Evolutionary conservation across 2,113 vertebrate genomes (phyloP).

Genomic region (Carassius gibelio): DNA sequence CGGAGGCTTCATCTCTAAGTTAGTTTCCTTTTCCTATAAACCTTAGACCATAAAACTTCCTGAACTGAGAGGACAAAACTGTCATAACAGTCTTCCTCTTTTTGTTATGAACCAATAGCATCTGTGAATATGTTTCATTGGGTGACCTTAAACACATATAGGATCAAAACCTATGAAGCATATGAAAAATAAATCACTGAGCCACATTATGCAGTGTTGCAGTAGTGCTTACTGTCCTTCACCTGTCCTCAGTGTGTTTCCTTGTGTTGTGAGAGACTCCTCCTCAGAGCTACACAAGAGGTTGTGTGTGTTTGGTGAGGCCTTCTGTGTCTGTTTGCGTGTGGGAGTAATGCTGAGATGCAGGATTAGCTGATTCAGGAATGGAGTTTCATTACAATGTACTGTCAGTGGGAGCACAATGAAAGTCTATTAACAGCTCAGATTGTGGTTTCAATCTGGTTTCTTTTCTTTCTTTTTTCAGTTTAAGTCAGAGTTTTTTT

Average conservation of each 20-base stretch:
- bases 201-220: background rate
- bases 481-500: background rate
- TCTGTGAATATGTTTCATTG: background rate
- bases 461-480: background rate
- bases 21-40: slow-evolving; percentile 57
- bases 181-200: background rate
- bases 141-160: background rate
- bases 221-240: background rate
- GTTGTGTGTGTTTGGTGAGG: background rate
- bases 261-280: background rate
- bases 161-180: too few relatives aligned
- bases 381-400: background rate
- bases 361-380: slow-evolving; percentile 4
- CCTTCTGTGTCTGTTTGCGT: slow-evolving; percentile 7
- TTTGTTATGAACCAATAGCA: background rate
- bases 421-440: background rate
- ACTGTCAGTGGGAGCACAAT: background rate
- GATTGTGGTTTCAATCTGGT: background rate
- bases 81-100: background rate
- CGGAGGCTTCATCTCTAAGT: slow-evolving; percentile 98
- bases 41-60: background rate
- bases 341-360: background rate
- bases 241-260: background rate
- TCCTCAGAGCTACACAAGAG: background rate
- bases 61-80: background rate